A percentile compares a stretch with the other conserved stretches of the same genome.
These are phyloP conservation scores for Drosophila pullipes DNA, from an alignment of 2,888 invertebrate species.

Conservation along the genomic window DNA sequence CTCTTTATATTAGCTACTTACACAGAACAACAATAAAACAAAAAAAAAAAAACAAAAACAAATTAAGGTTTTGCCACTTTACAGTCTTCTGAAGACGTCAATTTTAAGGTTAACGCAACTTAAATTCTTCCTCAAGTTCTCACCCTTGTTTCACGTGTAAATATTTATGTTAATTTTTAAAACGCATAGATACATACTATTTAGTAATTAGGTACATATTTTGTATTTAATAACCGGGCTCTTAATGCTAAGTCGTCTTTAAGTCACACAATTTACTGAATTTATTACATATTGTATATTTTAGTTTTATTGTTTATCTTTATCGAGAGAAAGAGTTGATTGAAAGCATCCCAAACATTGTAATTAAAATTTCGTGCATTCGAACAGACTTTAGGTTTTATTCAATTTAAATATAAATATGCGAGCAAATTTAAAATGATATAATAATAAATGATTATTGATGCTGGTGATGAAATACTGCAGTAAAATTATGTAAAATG, in stretches of 20 bases:
- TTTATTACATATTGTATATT: slow-evolving; percentile 76
- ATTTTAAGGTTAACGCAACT: slow-evolving; percentile 54
- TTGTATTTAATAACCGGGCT: slow-evolving; percentile 63
- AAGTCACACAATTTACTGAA: slow-evolving; percentile 69
- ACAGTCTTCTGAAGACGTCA: slow-evolving; percentile 78
- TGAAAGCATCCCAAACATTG: slow-evolving; percentile 28
- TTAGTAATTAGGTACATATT: slow-evolving; percentile 37
- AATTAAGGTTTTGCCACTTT: slow-evolving; percentile 75
- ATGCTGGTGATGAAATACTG: slow-evolving; percentile 53
- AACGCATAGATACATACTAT: slow-evolving; percentile 49
- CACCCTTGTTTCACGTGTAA: slow-evolving; percentile 57
- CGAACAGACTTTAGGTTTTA: slow-evolving; percentile 58
- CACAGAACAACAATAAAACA: slow-evolving; percentile 3
- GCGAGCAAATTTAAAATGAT: slow-evolving; percentile 19
- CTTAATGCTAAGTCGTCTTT: slow-evolving; percentile 63
- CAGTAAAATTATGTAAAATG: slow-evolving; percentile 74
- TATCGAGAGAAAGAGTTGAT: slow-evolving; percentile 12
- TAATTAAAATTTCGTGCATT: slow-evolving; percentile 64
- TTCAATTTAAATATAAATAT: slow-evolving; percentile 20
- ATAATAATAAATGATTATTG: slow-evolving; percentile 28
- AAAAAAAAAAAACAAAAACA: slow-evolving; percentile 22
- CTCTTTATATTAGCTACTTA: slow-evolving; percentile 40
- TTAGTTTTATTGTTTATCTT: slow-evolving; percentile 66
- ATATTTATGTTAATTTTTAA: slow-evolving; percentile 70
- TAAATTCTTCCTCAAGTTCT: slow-evolving; percentile 34